Conservation (phyloP, 2,113 vertebrate genomes). For the Pituophis catenifer region DNA sequence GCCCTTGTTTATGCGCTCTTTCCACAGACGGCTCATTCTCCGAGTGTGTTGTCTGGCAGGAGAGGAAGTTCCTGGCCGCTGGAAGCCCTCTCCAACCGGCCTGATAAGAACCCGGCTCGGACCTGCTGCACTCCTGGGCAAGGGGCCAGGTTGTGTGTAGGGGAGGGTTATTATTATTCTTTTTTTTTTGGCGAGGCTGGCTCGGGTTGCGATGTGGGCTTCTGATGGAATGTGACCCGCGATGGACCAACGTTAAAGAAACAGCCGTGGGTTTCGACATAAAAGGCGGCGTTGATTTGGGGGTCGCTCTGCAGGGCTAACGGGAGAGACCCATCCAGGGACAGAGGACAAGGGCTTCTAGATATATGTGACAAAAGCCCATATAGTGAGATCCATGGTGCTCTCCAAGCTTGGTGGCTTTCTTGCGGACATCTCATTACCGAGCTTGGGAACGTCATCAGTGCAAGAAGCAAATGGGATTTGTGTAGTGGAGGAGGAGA, state of each 20-base stretch:
- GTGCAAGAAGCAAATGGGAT: neutral
- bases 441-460: neutral
- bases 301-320: neutral
- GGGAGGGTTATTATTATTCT: too few species aligned
- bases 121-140: neutral
- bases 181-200: neutral
- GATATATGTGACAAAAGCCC: neutral
- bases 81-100: neutral
- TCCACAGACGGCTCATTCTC: slow-evolving; percentile 29
- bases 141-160: neutral
- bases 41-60: slow-evolving; percentile 20
- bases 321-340: neutral
- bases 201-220: neutral
- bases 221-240: neutral
- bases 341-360: neutral
- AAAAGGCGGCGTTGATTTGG: neutral
- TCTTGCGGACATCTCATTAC: neutral
- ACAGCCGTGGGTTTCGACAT: neutral
- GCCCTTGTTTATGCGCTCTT: slow-evolving; percentile 15
- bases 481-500: neutral
- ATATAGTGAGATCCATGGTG: neutral
- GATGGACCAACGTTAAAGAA: neutral
- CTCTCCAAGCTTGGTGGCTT: neutral
- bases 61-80: slow-evolving; percentile 4
- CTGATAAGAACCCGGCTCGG: slow-evolving; percentile 1